These are phyloP conservation scores for Mactromeris polynyma DNA, from an alignment of 2,888 invertebrate genomes.

Conservation along the genomic window DNA sequence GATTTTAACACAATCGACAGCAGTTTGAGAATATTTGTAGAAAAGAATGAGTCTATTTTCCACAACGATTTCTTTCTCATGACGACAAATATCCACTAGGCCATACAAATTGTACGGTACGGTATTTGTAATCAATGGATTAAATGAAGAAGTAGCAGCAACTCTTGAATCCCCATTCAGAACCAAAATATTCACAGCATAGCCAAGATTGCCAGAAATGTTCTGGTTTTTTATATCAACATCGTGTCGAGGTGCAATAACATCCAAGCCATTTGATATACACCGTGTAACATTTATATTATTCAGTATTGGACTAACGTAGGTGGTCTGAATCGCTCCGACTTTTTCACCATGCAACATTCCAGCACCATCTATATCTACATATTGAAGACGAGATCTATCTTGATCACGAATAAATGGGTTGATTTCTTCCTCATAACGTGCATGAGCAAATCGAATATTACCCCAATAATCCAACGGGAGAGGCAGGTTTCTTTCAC, in stretches of 20 bases:
- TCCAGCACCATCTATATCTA: slow-evolving; percentile 96
- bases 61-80: slow-evolving; percentile 95
- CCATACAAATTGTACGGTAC: slow-evolving; percentile 97
- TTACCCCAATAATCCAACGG: slow-evolving; percentile 94
- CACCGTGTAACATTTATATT: slow-evolving; percentile 93
- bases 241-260: slow-evolving; percentile 94
- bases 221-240: slow-evolving; percentile 89
- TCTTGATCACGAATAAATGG: slow-evolving; percentile 88
- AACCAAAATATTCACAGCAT: slow-evolving; percentile 95
- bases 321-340: slow-evolving; percentile 95
- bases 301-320: slow-evolving; percentile 94
- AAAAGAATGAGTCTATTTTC: slow-evolving; percentile 96
- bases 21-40: slow-evolving; percentile 98
- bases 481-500: slow-evolving; percentile 87
- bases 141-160: slow-evolving; percentile 92
- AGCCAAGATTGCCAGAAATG: slow-evolving; percentile 92
- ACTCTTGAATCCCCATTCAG: slow-evolving; percentile 94
- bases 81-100: slow-evolving; percentile 98
- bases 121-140: slow-evolving; percentile 91
- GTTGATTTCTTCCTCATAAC: slow-evolving; percentile 93
- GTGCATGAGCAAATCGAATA: slow-evolving; percentile 95
- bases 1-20: slow-evolving; percentile 98
- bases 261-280: slow-evolving; percentile 96
- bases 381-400: slow-evolving; percentile 92
- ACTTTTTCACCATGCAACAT: slow-evolving; percentile 97